phyloP scores from a whole-genome alignment of 2,113 vertebrate species.

The Calidris pugnax region DNA sequence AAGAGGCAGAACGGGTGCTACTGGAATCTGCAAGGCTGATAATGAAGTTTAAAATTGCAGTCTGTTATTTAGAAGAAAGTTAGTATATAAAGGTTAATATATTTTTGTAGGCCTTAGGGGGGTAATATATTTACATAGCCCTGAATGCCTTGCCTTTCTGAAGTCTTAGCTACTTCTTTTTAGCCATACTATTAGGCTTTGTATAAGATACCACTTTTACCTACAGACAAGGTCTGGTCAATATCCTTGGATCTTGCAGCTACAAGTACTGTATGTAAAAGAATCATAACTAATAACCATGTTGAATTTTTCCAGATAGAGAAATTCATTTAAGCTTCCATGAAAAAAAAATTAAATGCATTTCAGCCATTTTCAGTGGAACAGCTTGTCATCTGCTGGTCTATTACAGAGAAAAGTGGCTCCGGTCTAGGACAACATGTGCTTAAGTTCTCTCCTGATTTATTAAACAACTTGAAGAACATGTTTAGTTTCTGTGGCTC shows the following conservation, averaged over 20 bases:
- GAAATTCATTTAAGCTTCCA: background rate
- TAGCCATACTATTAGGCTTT: background rate
- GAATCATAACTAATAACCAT: background rate
- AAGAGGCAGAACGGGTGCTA: background rate
- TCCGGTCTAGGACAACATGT: background rate
- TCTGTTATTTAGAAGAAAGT: background rate
- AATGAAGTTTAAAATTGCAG: background rate
- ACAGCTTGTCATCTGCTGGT: background rate
- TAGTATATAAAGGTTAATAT: background rate
- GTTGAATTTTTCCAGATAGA: background rate
- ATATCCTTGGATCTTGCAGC: fast-evolving
- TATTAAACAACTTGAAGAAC: background rate
- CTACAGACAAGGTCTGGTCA: background rate
- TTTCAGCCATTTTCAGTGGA: background rate
- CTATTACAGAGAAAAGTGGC: background rate
- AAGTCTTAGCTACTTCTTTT: background rate
- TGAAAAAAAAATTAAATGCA: background rate
- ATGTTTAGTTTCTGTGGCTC: background rate
- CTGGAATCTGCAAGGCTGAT: background rate
- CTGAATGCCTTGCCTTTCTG: background rate
- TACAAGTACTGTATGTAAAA: background rate
- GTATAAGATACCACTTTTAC: background rate
- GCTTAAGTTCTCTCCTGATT: background rate
- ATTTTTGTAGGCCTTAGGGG: background rate
- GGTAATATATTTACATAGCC: background rate